Base-by-base conservation (phyloP, 2,888 invertebrate genomes). In the Cheilosia pagana region DNA sequence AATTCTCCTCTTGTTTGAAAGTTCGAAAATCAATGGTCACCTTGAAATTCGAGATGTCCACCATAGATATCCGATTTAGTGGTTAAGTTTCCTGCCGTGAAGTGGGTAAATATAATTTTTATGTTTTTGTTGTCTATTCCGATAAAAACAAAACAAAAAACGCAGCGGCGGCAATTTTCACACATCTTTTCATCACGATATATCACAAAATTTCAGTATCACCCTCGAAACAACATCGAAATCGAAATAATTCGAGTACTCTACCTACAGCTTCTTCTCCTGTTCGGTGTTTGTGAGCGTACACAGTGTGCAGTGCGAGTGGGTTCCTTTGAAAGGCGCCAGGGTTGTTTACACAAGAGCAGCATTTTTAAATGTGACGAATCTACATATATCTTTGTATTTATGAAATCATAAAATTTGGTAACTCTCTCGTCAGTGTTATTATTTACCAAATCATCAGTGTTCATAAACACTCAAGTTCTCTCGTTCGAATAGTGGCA, bases 371-470 rank as follows among this genome's bases (percentile, higher is more conserved):
- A 70, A 67, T 76, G 85, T 81, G 85, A 85, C 85, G 81, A 79
- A 85, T 85, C 67, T 62, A 50, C 50, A 10, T n/a, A 21, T 25
- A 53, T 67, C 71, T 86, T n/a, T n/a, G n/a, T n/a, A 86, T 81
- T 81, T 86, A 77, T 86, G 77, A 82, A 82, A 82, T 82, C 70
- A 82, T 78, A 82, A 86, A 82, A 78, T 82, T 82, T 82, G 77
- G 67, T 82, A 72, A 68, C 48, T 86, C 82, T 55, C 63, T 74
- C 82, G 65, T 70, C 77, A 63, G 35, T 71, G 75, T 60, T 55
- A 82, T 76, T 78, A 82, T 75, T 86, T 86, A 77, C 65, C 82
- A 57, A 63, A 65, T 81, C 68, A 78, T 83, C 74, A 45, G 23
- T 74, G 68, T 79, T 83, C 74, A 79, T 79, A 74, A 79, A 83